Evolutionary conservation across 2,113 vertebrate species (phyloP).

Genomic region (Brachypteracias leptosomus): DNA sequence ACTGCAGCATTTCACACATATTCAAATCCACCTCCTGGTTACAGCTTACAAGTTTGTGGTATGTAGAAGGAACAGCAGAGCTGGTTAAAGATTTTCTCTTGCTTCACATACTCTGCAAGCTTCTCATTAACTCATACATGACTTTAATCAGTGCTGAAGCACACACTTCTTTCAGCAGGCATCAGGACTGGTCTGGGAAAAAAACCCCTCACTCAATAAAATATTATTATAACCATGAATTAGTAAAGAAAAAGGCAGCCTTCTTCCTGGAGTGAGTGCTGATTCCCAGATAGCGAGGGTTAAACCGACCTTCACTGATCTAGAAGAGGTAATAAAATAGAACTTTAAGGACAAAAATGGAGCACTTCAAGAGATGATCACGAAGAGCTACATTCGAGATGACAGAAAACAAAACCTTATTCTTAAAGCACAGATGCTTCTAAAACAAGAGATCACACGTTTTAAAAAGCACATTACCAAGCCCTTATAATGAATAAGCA

Average conservation of each 20-base stretch:
- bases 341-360: conserved; percentile 63
- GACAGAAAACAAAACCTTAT: conserved; percentile 39
- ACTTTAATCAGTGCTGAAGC: conserved; percentile 65
- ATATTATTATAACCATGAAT: background rate
- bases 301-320: conserved; percentile 47
- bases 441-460: conserved; percentile 37
- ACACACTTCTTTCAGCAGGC: conserved; percentile 28
- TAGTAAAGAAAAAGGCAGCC: conserved; percentile 10
- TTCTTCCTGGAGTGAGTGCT: background rate
- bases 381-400: background rate
- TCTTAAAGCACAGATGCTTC: conserved; percentile 50
- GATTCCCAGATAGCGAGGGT: conserved; percentile 17
- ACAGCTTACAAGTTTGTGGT: conserved; percentile 55
- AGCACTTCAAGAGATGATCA: conserved; percentile 33
- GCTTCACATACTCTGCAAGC: conserved; percentile 59
- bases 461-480: conserved; percentile 28
- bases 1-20: conserved; percentile 53
- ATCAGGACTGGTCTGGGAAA: background rate
- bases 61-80: conserved; percentile 43
- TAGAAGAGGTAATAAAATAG: conserved; percentile 35
- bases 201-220: background rate
- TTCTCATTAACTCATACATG: conserved; percentile 62
- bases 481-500: conserved; percentile 45
- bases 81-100: conserved; percentile 66
- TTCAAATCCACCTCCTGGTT: conserved; percentile 58